phyloP scores from a whole-genome alignment of 2,797 vertebrate species.

The Gorsachius magnificus region DNA sequence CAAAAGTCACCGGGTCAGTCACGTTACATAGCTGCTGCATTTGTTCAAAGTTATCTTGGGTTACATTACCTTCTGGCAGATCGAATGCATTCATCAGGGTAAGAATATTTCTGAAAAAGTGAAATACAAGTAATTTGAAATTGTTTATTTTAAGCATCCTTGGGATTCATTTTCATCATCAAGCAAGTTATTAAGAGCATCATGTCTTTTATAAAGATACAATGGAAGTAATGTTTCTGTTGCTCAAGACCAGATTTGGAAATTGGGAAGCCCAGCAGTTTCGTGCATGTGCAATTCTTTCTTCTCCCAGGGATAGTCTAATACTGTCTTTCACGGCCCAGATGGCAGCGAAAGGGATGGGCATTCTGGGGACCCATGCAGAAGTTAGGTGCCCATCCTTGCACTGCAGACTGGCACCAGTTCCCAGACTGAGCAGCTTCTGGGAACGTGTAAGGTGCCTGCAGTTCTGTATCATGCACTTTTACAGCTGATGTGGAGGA shows the following conservation, averaged over 20 bases:
- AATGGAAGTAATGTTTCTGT: neutral
- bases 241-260: neutral
- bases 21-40: conserved; percentile 71
- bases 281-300: neutral
- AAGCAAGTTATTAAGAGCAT: neutral
- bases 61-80: conserved; percentile 82
- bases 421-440: neutral
- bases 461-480: neutral
- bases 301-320: neutral
- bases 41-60: conserved; percentile 78
- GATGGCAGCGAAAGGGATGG: neutral
- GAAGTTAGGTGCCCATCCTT: neutral
- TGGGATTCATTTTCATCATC: neutral
- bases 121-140: neutral
- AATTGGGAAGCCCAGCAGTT: neutral
- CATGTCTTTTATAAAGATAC: neutral
- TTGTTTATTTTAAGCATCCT: neutral
- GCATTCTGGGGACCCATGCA: neutral
- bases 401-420: neutral
- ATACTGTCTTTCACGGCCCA: neutral
- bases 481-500: neutral
- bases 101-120: conserved; percentile 85
- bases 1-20: conserved; percentile 56
- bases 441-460: neutral
- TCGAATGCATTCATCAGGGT: conserved; percentile 86